These are phyloP conservation scores for Solenodon paradoxus DNA, from an alignment of 2,113 vertebrate genomes.

Conservation along the genomic window DNA sequence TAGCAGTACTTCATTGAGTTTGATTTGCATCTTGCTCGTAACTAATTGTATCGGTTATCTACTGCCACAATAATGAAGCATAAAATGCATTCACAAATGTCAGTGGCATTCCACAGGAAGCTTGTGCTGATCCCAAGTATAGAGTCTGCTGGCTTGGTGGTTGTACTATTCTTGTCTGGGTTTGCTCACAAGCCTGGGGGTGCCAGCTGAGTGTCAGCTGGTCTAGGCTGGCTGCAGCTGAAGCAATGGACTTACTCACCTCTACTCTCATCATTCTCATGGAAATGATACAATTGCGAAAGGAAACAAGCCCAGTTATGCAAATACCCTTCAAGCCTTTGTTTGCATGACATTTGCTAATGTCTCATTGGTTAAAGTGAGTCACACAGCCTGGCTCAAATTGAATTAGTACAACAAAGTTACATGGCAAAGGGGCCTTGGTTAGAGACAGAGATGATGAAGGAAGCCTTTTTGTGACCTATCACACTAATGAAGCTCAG, in stretches of 20 bases:
- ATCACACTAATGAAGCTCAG: not conserved
- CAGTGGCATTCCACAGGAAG: not conserved
- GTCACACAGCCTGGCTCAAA: not conserved
- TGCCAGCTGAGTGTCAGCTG: not conserved
- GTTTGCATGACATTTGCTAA: constrained; percentile 50
- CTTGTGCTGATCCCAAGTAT: not conserved
- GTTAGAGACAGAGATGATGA: not conserved
- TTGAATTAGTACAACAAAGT: not conserved
- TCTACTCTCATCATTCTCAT: not conserved
- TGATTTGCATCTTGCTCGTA: not conserved
- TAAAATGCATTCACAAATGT: not conserved
- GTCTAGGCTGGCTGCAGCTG: not conserved
- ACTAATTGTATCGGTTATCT: not conserved
- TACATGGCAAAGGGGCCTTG: not conserved
- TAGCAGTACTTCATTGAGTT: not conserved
- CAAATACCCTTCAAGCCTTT: not conserved
- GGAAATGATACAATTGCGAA: constrained; percentile 26
- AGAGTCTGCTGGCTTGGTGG: not conserved
- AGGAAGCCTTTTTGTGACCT: not conserved
- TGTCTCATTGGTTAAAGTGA: constrained; percentile 37
- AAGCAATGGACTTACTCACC: not conserved
- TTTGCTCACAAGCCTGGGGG: not conserved
- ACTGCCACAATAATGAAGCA: not conserved
- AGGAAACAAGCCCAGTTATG: constrained; percentile 1
- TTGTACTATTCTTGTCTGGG: not conserved